phyloP scores from a whole-genome alignment of 2,797 vertebrate genomes.

The Loris lydekkerianus region DNA sequence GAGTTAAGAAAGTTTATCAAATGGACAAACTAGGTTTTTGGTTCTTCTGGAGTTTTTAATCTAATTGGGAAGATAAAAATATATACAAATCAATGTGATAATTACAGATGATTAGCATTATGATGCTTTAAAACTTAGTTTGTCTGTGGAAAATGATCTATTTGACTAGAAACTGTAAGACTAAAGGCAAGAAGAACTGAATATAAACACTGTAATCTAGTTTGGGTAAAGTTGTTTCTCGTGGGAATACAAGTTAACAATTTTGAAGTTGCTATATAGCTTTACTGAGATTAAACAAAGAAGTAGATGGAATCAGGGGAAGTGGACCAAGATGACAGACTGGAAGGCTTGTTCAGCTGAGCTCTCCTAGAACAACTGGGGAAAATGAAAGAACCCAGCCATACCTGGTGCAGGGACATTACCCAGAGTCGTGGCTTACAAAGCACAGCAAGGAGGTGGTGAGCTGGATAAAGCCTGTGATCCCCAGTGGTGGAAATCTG shows the following conservation, averaged over 20 bases:
- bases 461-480: too few species aligned
- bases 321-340: too few species aligned
- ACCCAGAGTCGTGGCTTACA: too few species aligned
- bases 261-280: neutral
- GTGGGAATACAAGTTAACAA: neutral
- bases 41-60: conserved; percentile 30
- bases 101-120: conserved; percentile 33
- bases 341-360: too few species aligned
- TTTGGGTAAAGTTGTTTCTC: conserved; percentile 35
- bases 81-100: conserved; percentile 18
- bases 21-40: neutral
- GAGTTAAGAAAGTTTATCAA: conserved; percentile 49
- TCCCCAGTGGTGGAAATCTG: too few species aligned
- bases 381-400: too few species aligned
- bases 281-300: conserved; percentile 19
- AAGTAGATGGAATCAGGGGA: neutral
- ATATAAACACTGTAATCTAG: neutral
- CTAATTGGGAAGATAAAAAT: conserved; percentile 14
- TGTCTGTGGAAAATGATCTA: conserved; percentile 21
- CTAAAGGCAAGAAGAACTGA: neutral
- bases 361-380: too few species aligned
- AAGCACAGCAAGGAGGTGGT: too few species aligned
- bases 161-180: conserved; percentile 18
- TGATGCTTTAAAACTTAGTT: conserved; percentile 1
- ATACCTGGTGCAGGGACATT: too few species aligned